These are phyloP conservation scores for Enteromius unitaeniatus DNA, from an alignment of 2,797 vertebrate genomes.

Conservation along the genomic window DNA sequence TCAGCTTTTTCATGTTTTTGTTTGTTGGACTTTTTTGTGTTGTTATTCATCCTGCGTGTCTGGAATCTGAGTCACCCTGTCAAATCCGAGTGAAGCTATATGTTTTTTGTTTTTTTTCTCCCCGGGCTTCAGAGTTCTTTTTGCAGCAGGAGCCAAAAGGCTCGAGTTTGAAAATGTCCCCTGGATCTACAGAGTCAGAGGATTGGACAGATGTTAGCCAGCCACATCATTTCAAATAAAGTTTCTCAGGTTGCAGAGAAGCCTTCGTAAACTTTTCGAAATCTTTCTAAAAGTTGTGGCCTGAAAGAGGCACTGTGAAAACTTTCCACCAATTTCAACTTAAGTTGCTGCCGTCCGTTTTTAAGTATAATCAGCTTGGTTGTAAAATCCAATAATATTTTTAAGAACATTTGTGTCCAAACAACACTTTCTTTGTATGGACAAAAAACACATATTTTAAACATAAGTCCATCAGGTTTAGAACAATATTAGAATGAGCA, in stretches of 20 bases:
- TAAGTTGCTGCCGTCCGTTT: neutral
- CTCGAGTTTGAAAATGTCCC: conserved; percentile 10
- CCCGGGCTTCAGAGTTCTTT: conserved; percentile 18
- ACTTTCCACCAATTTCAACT: neutral
- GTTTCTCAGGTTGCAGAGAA: conserved; percentile 10
- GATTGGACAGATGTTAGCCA: neutral
- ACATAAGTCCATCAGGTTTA: neutral
- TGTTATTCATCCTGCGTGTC: conserved; percentile 74
- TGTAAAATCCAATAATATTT: too few relatives aligned
- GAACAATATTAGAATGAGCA: neutral
- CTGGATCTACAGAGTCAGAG: neutral
- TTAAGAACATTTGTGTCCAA: too few relatives aligned
- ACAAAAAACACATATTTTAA: too few relatives aligned
- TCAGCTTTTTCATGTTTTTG: conserved; percentile 61
- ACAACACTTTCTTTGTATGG: too few relatives aligned
- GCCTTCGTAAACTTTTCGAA: conserved; percentile 4
- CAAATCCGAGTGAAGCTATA: conserved; percentile 69
- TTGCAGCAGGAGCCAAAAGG: conserved; percentile 19
- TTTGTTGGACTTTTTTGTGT: conserved; percentile 66
- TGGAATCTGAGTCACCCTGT: conserved; percentile 76
- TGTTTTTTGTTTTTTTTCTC: conserved; percentile 57
- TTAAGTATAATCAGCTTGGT: neutral
- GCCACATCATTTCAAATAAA: neutral
- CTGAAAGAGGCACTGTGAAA: neutral
- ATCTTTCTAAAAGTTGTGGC: neutral